Conservation (phyloP, 1,140 invertebrate species). For the Drosophila tani region DNA sequence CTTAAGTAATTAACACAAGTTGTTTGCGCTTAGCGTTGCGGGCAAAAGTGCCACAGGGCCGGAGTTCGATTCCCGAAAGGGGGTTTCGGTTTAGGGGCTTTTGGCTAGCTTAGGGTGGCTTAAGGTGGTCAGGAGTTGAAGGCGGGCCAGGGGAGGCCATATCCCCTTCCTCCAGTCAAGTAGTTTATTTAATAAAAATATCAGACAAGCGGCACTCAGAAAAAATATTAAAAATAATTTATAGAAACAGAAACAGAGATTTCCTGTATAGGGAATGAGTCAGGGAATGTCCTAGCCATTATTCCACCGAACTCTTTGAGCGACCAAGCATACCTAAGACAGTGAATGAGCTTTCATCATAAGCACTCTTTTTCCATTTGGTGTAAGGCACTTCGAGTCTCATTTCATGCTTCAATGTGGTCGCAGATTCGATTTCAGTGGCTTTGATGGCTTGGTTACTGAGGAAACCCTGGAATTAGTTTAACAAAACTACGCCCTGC, state of each 20-base stretch:
- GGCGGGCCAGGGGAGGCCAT: not conserved
- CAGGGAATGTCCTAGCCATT: not conserved
- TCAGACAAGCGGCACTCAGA: conserved; percentile 1
- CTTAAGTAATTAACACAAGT: conserved; percentile 81
- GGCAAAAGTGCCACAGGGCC: conserved; percentile 29
- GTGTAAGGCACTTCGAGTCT: not conserved
- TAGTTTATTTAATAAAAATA: conserved; percentile 70
- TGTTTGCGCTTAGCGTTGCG: conserved; percentile 64
- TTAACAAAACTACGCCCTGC: not conserved
- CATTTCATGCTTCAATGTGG: conserved; percentile 20
- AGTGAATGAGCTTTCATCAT: conserved; percentile 28
- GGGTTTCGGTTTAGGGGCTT: not conserved
- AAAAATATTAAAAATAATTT: too few relatives aligned
- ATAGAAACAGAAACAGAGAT: too few relatives aligned
- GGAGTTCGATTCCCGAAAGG: conserved; percentile 7
- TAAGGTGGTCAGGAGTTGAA: not conserved
- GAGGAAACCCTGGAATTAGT: not conserved
- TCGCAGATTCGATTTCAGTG: not conserved
- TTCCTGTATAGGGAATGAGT: too few relatives aligned
- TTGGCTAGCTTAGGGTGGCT: not conserved
- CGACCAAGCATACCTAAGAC: conserved; percentile 24
- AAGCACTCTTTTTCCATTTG: not conserved
- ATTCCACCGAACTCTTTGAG: conserved; percentile 18
- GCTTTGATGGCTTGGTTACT: not conserved
- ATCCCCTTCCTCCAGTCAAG: conserved; percentile 13